Conservation (phyloP, 2,888 invertebrate species). For the Priocnemis perturbator region DNA sequence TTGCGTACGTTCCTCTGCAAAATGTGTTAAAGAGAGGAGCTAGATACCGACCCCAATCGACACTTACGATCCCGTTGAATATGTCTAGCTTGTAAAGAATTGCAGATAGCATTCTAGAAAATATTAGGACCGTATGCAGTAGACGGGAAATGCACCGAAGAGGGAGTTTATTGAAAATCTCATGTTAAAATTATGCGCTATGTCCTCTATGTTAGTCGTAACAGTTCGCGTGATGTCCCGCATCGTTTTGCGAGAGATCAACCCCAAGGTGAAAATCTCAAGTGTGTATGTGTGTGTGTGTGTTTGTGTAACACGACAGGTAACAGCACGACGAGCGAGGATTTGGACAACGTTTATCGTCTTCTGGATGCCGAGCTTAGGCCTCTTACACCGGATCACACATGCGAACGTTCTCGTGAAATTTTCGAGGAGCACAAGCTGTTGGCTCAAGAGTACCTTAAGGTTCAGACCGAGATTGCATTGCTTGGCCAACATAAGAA, state of each 20-base stretch:
- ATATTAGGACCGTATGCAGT: too few species aligned
- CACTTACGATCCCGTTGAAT: not conserved
- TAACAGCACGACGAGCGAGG: conserved; percentile 63
- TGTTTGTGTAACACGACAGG: conserved; percentile 47
- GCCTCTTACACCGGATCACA: conserved; percentile 89
- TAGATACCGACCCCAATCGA: not conserved
- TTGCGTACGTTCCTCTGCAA: too few species aligned
- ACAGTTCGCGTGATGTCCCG: too few species aligned
- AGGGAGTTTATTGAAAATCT: too few species aligned
- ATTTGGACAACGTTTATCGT: conserved; percentile 83
- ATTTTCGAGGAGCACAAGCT: conserved; percentile 93
- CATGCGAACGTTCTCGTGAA: conserved; percentile 85
- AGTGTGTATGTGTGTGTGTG: too few species aligned
- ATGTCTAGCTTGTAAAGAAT: too few species aligned
- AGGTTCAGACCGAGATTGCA: conserved; percentile 91
- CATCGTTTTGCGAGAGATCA: too few species aligned
- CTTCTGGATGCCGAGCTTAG: conserved; percentile 88
- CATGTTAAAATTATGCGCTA: too few species aligned
- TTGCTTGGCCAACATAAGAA: conserved; percentile 87
- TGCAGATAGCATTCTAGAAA: too few species aligned
- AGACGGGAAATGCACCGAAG: too few species aligned
- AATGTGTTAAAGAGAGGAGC: not conserved
- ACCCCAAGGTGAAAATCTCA: too few species aligned
- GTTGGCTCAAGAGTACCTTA: conserved; percentile 91
- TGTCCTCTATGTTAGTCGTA: too few species aligned